phyloP scores from a whole-genome alignment of 2,797 vertebrate genomes.

The Mustela erminea region DNA sequence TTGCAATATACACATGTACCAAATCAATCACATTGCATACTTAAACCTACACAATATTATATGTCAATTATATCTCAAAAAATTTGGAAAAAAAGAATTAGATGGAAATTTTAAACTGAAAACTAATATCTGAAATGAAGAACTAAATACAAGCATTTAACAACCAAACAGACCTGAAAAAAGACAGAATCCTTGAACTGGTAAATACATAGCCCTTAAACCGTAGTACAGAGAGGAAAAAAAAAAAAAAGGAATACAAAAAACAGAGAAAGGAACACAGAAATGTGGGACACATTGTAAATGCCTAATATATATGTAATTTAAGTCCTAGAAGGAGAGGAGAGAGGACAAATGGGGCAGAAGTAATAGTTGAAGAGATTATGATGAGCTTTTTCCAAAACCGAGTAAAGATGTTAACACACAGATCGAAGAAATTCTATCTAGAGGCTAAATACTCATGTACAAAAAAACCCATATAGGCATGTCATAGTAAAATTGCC shows the following conservation, averaged over 20 bases:
- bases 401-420: slow-evolving; percentile 7
- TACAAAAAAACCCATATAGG: not conserved
- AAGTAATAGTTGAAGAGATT: slow-evolving; percentile 7
- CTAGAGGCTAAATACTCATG: not conserved
- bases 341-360: not conserved
- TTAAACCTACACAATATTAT: not conserved
- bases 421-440: not conserved
- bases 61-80: not conserved
- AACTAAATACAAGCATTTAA: slow-evolving; percentile 10
- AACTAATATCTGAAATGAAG: slow-evolving; percentile 12
- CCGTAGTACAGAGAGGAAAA: not conserved
- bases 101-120: slow-evolving; percentile 48
- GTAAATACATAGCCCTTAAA: not conserved
- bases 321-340: slow-evolving; percentile 7
- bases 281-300: not conserved
- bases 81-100: not conserved
- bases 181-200: not conserved
- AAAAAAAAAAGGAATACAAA: not conserved
- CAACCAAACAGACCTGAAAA: not conserved
- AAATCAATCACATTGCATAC: not conserved
- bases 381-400: slow-evolving; percentile 18
- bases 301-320: not conserved
- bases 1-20: not conserved
- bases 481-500: not conserved
- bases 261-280: not conserved